Evolutionary conservation across 1,140 invertebrate species (phyloP), one percentile per base, ranked within the genome.

Genomic region (Atta texana): DNA sequence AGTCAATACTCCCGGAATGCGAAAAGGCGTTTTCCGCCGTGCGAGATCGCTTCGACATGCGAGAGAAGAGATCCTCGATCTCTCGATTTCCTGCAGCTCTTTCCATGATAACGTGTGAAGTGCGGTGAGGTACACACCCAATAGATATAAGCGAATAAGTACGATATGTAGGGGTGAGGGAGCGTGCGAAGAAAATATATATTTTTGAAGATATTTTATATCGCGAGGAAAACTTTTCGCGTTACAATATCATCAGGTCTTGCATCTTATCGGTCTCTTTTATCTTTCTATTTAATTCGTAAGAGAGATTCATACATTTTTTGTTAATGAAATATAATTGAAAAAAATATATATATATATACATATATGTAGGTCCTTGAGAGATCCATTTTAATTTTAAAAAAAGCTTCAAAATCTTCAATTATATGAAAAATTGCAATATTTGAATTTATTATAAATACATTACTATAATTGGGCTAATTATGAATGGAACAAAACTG

Each of bases 1-100:
- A 81, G 78, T 81, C 78, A 72, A 81, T 81, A 72, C 78, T 72
- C 49, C 10, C 66, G 66, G 78, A 81, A 81, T 57, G 78, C 66
- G 78, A 21, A 81, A 81, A 71, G 78, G 34, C 66, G 66, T 81
- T 81, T 81, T 81, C 49, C 78, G 66, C 66, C 51, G 51, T 44
- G 66, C 51, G 78, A 39, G 64, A 81, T 81, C 31, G 49, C 49
- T 71, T 80, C 39, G 24, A 55, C 63, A 68, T 49, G 49, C 77
- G 31, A 55, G 6, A 44, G 39, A 16, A 44, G 51, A 44, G 66
- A 81, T 81, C 44, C 39, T n/a, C 39, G 59, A 66, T 78, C 76
- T 78, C 77, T 34, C 77, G 66, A 71, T 39, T 81, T 72, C 16
- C 68, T 24, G 34, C 66, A 71, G 66, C 21, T n/a, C 34, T 78